Evolutionary conservation across 2,797 vertebrate genomes (phyloP), one percentile per base, ranked within the genome.

Genomic region (Enteromius mattozi): DNA sequence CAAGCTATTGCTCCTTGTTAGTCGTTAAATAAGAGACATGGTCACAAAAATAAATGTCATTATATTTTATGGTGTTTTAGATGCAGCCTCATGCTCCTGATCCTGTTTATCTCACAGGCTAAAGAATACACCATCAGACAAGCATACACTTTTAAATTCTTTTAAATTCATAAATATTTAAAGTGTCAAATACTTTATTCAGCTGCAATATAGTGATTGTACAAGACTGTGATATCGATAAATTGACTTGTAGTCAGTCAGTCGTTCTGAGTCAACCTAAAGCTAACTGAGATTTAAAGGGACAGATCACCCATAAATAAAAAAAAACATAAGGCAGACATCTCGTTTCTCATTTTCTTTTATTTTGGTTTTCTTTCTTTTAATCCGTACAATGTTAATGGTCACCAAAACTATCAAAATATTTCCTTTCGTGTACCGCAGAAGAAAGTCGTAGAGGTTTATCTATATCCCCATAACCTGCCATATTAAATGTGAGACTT

Each of bases 11-110:
- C 54, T 21, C 66, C 77, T 77, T 27, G 10, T 49, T 45, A 37
- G 49, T 68, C 37, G 51, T 68, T 74, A 61, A 74, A 74, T 75
- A 75, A 77, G 59, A 81, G 82, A 86, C 81, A 80, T 6, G 9
- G 61, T 2, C 24, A 7, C 59, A n/a, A 40, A 74, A 69, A 27
- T 13, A 63, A 71, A 77, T 80, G 9, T 2, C 77, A 69, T 84
- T 24, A 68, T 61, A 66, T 66, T 7, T 47, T 45, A 16, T 61
- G 74, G 9, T 27, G 33, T 68, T 76, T 76, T 76, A 77, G 61
- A 68, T 56, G 61, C 35, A 3, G 21, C 45, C 33, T 79, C 45
- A 24, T 0, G 78, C 13, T 59, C 10, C 63, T 56, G n/a, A 21
- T 83, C 17, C 72, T 42, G 70, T 82, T 75, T 40, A 47, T n/a